phyloP scores from a whole-genome alignment of 2,888 invertebrate species.

The Pelosia muscerda region DNA sequence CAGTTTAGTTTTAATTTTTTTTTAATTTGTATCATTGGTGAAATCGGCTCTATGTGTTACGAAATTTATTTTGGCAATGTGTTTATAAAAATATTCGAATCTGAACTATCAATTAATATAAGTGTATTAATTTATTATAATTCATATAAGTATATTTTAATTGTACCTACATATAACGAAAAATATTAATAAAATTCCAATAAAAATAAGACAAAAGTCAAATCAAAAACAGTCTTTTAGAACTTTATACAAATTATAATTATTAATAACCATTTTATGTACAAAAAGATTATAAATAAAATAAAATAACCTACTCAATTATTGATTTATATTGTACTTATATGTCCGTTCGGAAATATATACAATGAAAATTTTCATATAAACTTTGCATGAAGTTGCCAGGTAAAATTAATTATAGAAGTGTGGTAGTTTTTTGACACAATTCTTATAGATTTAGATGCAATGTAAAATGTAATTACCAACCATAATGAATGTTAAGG shows the following conservation, averaged over 20 bases:
- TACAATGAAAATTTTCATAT: background rate
- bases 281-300: background rate
- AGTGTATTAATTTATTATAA: no score
- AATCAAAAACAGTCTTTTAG: conserved; percentile 5
- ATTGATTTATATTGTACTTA: background rate
- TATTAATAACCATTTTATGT: background rate
- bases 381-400: background rate
- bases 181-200: background rate
- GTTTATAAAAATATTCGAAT: background rate
- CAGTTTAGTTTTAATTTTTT: background rate
- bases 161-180: no score
- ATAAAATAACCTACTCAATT: background rate
- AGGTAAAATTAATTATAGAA: background rate
- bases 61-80: background rate
- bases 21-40: background rate
- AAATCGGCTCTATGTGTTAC: background rate
- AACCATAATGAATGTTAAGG: no score
- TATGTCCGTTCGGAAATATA: background rate
- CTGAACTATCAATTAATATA: no score
- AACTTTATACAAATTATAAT: background rate
- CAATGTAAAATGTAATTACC: background rate
- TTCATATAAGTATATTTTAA: background rate
- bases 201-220: background rate
- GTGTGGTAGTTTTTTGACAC: background rate
- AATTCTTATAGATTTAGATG: background rate